Evolutionary conservation across 2,113 vertebrate genomes (phyloP).

Genomic region (Hypocryptadius cinnamomeus): DNA sequence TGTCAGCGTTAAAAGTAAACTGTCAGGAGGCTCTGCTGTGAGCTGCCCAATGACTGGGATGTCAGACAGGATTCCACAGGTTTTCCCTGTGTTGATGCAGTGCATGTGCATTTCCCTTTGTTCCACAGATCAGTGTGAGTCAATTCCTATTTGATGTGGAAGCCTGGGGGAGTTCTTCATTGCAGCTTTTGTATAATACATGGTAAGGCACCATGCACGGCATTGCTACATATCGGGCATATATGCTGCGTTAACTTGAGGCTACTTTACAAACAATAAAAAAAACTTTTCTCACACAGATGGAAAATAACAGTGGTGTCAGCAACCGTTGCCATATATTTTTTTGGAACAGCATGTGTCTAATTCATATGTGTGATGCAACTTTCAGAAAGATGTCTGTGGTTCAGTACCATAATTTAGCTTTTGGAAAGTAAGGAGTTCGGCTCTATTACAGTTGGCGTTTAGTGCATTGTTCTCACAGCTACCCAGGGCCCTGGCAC

Average conservation of each 20-base stretch:
- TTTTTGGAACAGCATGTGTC: neutral
- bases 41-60: neutral
- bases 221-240: neutral
- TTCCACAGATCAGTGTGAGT: neutral
- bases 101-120: neutral
- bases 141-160: neutral
- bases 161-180: neutral
- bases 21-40: neutral
- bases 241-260: neutral
- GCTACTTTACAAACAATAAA: neutral
- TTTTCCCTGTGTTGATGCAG: neutral
- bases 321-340: neutral
- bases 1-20: neutral
- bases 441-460: neutral
- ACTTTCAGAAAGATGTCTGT: neutral
- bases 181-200: neutral
- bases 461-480: rapidly evolving
- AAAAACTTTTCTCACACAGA: neutral
- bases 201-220: neutral
- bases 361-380: neutral
- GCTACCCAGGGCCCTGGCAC: neutral
- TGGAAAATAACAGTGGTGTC: neutral
- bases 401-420: neutral
- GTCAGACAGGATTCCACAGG: neutral
- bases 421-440: neutral